Evolutionary conservation across 2,888 invertebrate genomes (phyloP).

Genomic region (Amphipyra berbera): DNA sequence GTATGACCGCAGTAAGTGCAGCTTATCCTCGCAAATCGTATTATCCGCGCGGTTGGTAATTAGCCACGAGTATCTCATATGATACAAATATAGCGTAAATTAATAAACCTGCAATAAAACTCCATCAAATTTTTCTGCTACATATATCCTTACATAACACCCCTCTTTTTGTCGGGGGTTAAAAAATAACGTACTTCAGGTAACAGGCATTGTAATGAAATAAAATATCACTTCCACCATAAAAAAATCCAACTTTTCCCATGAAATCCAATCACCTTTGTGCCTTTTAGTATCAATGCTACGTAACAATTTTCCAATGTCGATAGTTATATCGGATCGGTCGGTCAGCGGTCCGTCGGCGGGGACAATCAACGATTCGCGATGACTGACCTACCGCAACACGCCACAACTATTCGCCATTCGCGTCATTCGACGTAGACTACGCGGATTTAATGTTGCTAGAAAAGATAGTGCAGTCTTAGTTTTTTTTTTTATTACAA

Average conservation of each 20-base stretch:
- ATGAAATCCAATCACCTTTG: slow-evolving; percentile 50
- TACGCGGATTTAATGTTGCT: slow-evolving; percentile 52
- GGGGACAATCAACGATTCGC: slow-evolving; percentile 73
- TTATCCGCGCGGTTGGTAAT: too few relatives aligned
- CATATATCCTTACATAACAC: slow-evolving; percentile 17
- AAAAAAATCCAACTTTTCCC: slow-evolving; percentile 23
- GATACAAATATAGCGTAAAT: slow-evolving; percentile 3
- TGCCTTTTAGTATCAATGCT: slow-evolving; percentile 47
- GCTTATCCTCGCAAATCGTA: too few relatives aligned
- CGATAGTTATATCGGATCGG: slow-evolving; percentile 39
- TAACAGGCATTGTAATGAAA: slow-evolving; percentile 19
- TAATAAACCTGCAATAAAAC: slow-evolving; percentile 12
- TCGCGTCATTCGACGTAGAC: slow-evolving; percentile 73
- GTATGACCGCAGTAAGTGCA: too few relatives aligned
- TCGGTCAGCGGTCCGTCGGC: slow-evolving; percentile 37
- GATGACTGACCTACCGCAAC: slow-evolving; percentile 86
- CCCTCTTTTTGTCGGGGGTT: too few relatives aligned
- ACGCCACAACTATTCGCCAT: slow-evolving; percentile 72
- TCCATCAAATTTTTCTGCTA: slow-evolving; percentile 7
- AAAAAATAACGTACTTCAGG: slow-evolving; percentile 26
- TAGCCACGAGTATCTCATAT: too few relatives aligned
- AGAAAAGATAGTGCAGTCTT: slow-evolving; percentile 57
- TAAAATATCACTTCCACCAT: slow-evolving; percentile 19
- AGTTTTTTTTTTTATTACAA: slow-evolving; percentile 4
- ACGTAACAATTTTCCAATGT: slow-evolving; percentile 47